These are phyloP conservation scores for Ctenopoma multispine DNA, from an alignment of 2,797 vertebrate species.

Conservation along the genomic window DNA sequence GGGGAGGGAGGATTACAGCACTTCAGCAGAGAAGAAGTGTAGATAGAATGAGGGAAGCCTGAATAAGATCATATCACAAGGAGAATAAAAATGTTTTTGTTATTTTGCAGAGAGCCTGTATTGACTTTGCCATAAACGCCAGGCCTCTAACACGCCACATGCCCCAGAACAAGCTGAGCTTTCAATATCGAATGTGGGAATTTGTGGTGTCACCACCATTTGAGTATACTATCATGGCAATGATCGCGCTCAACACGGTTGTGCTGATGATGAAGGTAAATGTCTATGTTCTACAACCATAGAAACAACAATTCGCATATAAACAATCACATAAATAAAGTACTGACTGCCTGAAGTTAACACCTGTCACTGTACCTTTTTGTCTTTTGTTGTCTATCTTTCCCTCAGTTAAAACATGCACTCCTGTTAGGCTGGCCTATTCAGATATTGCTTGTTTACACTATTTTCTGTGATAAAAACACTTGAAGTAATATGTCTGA, in stretches of 20 bases:
- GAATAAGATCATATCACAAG: not conserved
- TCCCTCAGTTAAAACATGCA: not conserved
- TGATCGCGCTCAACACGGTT: conserved; percentile 97
- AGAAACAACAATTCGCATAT: not conserved
- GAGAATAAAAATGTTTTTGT: not conserved
- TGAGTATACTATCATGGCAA: conserved; percentile 98
- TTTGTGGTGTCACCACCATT: conserved; percentile 98
- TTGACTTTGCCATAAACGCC: conserved; percentile 97
- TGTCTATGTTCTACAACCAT: not conserved
- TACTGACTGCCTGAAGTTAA: not conserved
- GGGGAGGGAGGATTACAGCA: not conserved
- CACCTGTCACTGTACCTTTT: conserved; percentile 2
- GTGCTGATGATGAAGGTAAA: conserved; percentile 99
- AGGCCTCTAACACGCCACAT: conserved; percentile 95
- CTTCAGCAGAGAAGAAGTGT: not conserved
- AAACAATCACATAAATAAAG: not conserved
- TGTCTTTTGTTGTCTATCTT: not conserved
- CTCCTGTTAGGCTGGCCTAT: conserved; percentile 2
- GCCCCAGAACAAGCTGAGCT: conserved; percentile 96
- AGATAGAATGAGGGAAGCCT: not conserved
- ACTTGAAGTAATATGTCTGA: conserved; percentile 11
- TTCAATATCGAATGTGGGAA: conserved; percentile 98
- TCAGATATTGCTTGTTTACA: conserved; percentile 8
- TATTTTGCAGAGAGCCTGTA: conserved; percentile 91
- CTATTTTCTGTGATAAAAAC: conserved; percentile 3